Conservation (phyloP, 1,140 invertebrate species). For the Polypedilum pembai region DNA sequence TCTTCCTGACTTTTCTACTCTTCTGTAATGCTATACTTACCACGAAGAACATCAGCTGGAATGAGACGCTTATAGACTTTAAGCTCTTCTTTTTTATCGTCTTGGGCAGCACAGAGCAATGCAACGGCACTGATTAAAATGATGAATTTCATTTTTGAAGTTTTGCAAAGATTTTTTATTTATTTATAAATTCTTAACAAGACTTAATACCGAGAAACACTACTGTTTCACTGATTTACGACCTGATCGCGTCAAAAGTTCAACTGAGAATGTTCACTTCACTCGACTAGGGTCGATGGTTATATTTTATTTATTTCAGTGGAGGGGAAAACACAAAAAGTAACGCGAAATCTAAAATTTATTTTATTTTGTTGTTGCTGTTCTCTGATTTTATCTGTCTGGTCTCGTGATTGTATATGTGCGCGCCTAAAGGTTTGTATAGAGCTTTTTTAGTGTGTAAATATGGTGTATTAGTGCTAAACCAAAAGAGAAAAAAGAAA, state of each 20-base stretch:
- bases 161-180: background rate
- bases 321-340: constrained; percentile 7
- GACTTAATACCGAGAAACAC: background rate
- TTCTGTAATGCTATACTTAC: constrained; percentile 44
- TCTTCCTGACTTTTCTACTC: background rate
- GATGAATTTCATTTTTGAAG: background rate
- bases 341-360: background rate
- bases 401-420: background rate
- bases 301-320: constrained; percentile 24
- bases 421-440: no score
- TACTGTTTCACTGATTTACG: background rate
- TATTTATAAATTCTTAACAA: background rate
- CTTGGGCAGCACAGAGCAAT: constrained; percentile 47
- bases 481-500: no score
- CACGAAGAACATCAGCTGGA: constrained; percentile 77
- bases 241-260: constrained; percentile 23
- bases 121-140: constrained; percentile 26
- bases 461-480: no score
- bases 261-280: constrained; percentile 25
- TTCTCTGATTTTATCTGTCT: constrained; percentile 6
- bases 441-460: no score
- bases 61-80: constrained; percentile 71
- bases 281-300: background rate
- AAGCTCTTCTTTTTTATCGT: constrained; percentile 49
- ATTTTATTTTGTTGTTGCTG: background rate